Percentiles rank a stretch among this genome's conserved stretches.
Conservation (phyloP, 2,113 vertebrate genomes). For the Siphamia tubifer region DNA sequence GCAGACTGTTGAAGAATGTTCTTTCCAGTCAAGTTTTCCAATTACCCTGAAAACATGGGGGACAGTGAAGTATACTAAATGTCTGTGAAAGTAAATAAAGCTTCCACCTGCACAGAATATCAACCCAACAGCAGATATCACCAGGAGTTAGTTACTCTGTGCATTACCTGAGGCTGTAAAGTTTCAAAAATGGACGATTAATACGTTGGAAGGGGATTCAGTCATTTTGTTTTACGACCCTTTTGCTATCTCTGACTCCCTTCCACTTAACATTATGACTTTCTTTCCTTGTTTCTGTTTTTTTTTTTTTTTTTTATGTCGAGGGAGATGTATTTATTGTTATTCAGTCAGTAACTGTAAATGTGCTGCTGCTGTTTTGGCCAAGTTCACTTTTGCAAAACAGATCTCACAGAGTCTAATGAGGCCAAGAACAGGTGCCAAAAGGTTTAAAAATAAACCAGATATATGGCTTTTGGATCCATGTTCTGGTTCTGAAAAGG, state of each 20-base stretch:
- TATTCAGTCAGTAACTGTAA: conserved; percentile 32
- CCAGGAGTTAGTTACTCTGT: conserved; percentile 1
- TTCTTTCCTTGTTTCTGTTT: too few species aligned
- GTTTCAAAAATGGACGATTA: neutral
- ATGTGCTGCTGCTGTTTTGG: conserved; percentile 20
- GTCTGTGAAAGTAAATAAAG: conserved; percentile 27
- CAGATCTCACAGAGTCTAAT: neutral
- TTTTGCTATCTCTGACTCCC: conserved; percentile 3
- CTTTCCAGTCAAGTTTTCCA: conserved; percentile 21
- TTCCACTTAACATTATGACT: neutral
- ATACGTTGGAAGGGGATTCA: conserved; percentile 11
- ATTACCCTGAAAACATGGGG: conserved; percentile 20
- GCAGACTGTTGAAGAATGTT: conserved; percentile 15
- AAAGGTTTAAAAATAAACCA: neutral
- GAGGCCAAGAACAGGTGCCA: neutral
- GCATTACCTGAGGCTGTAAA: neutral
- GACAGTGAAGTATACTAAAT: conserved; percentile 33
- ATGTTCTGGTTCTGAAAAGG: too few species aligned
- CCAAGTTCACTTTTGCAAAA: neutral
- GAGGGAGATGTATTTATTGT: conserved; percentile 23
- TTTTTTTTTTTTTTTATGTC: too few species aligned
- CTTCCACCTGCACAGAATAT: conserved; percentile 13
- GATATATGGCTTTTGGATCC: neutral
- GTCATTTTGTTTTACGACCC: conserved; percentile 14
- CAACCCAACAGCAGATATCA: neutral